Percentiles rank a stretch among this genome's conserved stretches.
These are phyloP conservation scores for Paradisaea rubra DNA, from an alignment of 2,113 vertebrate species.

Conservation along the genomic window DNA sequence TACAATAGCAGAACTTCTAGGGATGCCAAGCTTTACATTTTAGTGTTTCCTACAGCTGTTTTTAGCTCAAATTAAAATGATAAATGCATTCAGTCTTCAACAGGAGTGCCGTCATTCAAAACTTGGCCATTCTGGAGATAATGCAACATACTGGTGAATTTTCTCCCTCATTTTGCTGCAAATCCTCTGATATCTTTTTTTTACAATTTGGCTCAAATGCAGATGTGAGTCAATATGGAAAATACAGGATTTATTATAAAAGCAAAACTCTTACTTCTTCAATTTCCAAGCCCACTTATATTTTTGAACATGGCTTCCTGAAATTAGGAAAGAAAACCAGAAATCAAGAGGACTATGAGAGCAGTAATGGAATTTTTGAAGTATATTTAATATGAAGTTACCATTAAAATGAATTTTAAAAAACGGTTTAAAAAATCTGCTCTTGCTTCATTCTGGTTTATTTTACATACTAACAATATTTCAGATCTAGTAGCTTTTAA, in stretches of 20 bases:
- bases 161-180: not conserved
- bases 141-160: not conserved
- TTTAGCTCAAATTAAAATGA: not conserved
- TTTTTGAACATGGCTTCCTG: not conserved
- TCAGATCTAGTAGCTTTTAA: not conserved
- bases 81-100: not conserved
- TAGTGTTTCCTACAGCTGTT: not conserved
- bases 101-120: not conserved
- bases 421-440: fast-evolving
- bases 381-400: not conserved
- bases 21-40: not conserved
- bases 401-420: not conserved
- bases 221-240: not conserved
- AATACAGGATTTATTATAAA: not conserved
- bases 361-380: not conserved
- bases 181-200: not conserved
- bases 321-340: not conserved
- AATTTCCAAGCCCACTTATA: not conserved
- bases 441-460: not conserved
- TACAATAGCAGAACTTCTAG: not conserved
- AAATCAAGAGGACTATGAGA: not conserved
- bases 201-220: not conserved
- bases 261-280: not conserved
- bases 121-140: not conserved
- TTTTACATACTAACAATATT: not conserved